Base-by-base conservation (phyloP, 2,888 invertebrate genomes). In the Siphlonurus alternatus region DNA sequence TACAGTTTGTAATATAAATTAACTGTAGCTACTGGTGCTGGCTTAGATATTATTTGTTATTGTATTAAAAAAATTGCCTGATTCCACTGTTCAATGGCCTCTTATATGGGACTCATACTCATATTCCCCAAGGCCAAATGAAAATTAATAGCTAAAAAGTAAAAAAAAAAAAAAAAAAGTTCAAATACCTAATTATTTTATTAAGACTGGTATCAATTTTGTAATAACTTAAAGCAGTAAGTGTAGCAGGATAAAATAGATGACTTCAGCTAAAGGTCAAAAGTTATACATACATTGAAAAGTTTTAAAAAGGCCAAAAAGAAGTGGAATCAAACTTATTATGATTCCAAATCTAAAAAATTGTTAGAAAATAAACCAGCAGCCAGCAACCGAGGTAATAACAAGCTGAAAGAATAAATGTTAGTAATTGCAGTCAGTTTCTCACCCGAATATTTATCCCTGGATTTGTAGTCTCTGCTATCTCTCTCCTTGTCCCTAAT, bases 391-490 rank as follows among this genome's bases (percentile, higher is more conserved):
- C 38, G 15, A 5, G 38, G 15, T 38, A 15, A 38, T n/a, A n/a
- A n/a, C n/a, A n/a, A n/a, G n/a, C n/a, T n/a, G n/a, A n/a, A n/a
- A n/a, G n/a, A n/a, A n/a, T n/a, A 38, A 10, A 38, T 5, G 5
- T 38, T 38, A 38, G 38, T 10, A 38, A 38, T 38, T 38, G 38
- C 15, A 10, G 5, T 38, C 15, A 10, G 7, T 38, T 38, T 54
- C 73, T 77, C 79, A 89, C 89, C 89, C 81, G 88, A 85, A 85
- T 90, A 90, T 84, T 90, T 90, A 81, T 89, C 89, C 79, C 89
- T 88, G 79, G 83, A 82, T 82, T 89, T 90, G 79, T 87, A 88
- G 86, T 91, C 90, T 84, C 89, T 85, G 79, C 88, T 82, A 79
- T 83, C 90, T 83, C 91, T 89, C 86, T 91, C 91, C 86, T 87